These are phyloP conservation scores for Agonopterix heracliana DNA, from an alignment of 2,888 invertebrate species.

Conservation along the genomic window DNA sequence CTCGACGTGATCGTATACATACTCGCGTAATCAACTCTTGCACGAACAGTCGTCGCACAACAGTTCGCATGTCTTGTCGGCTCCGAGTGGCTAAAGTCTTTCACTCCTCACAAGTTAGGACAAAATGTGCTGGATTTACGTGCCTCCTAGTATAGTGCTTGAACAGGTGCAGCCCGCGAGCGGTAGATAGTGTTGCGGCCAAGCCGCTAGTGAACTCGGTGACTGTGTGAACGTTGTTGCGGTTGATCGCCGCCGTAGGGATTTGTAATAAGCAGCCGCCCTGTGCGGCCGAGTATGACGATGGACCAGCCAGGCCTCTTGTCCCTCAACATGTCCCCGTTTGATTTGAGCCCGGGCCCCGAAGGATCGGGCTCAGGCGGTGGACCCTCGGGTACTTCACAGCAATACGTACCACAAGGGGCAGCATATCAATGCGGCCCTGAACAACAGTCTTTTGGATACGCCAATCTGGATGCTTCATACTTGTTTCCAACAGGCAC, in stretches of 20 bases:
- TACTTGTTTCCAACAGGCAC: slow-evolving; percentile 80
- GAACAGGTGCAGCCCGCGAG: slow-evolving; percentile 71
- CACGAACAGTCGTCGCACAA: slow-evolving; percentile 34
- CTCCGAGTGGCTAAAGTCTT: slow-evolving; percentile 30
- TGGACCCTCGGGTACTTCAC: slow-evolving; percentile 63
- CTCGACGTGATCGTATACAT: slow-evolving; percentile 59
- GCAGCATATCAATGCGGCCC: slow-evolving; percentile 66
- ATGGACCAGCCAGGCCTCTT: slow-evolving; percentile 93
- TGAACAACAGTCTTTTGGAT: slow-evolving; percentile 70
- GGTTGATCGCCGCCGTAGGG: slow-evolving; percentile 70
- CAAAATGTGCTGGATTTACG: slow-evolving; percentile 72
- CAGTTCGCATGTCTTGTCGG: slow-evolving; percentile 29
- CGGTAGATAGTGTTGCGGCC: slow-evolving; percentile 73
- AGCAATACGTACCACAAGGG: slow-evolving; percentile 75
- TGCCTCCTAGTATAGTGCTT: slow-evolving; percentile 63
- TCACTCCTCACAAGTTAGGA: slow-evolving; percentile 36
- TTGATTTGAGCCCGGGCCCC: slow-evolving; percentile 82
- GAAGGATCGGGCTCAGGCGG: slow-evolving; percentile 81
- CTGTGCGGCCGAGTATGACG: slow-evolving; percentile 71
- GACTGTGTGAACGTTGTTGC: slow-evolving; percentile 74
- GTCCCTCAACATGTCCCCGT: slow-evolving; percentile 93
- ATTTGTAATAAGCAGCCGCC: slow-evolving; percentile 61
- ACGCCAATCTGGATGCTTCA: slow-evolving; percentile 79
- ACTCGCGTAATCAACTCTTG: slow-evolving; percentile 52
- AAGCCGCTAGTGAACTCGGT: slow-evolving; percentile 74